These are phyloP conservation scores for Melipona beecheii DNA, from an alignment of 2,888 invertebrate genomes.

Conservation along the genomic window DNA sequence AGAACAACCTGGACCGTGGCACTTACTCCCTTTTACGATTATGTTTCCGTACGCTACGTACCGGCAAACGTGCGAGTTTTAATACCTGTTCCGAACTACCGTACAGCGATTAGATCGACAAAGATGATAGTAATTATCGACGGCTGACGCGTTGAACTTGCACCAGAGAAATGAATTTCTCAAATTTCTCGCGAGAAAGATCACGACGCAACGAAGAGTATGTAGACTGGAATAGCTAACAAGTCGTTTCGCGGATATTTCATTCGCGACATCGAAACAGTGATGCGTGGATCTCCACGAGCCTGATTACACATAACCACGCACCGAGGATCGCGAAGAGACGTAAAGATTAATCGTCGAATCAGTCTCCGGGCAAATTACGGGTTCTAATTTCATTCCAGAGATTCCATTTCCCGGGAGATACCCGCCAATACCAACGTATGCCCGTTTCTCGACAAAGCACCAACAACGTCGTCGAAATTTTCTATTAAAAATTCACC, in stretches of 20 bases:
- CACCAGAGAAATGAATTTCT: too few relatives aligned
- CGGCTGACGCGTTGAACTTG: too few relatives aligned
- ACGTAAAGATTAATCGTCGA: background rate
- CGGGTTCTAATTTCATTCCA: background rate
- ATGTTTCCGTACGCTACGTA: background rate
- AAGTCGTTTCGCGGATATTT: too few relatives aligned
- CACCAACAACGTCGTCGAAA: background rate
- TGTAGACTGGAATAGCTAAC: too few relatives aligned
- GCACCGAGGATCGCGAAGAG: too few relatives aligned
- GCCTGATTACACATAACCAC: background rate
- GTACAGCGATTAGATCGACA: too few relatives aligned
- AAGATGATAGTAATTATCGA: too few relatives aligned
- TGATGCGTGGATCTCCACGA: too few relatives aligned
- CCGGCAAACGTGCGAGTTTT: background rate
- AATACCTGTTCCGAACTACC: background rate
- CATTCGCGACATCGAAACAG: too few relatives aligned
- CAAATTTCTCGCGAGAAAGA: too few relatives aligned
- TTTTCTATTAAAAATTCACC: slow-evolving; percentile 12
- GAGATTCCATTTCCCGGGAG: background rate
- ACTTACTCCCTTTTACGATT: background rate
- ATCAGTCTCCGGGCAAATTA: background rate
- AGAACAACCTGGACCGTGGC: slow-evolving; percentile 14
- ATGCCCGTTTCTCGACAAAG: background rate
- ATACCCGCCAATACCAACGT: background rate
- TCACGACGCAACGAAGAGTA: too few relatives aligned